Evolutionary conservation across 2,797 vertebrate genomes (phyloP), one percentile per base, ranked within the genome.

Genomic region (Tapera naevia): DNA sequence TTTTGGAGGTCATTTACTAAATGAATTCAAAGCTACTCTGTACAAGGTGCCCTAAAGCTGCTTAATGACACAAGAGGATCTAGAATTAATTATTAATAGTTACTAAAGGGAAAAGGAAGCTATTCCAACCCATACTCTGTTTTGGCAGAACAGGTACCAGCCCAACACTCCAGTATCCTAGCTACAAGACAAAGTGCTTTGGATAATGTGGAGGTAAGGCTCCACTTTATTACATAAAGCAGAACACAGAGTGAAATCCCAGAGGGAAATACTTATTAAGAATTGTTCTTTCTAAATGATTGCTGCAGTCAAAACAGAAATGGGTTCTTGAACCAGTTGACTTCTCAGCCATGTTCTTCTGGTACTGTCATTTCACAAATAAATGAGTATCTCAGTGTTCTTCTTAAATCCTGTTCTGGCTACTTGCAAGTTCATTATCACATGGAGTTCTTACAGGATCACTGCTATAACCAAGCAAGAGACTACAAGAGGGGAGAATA

Each of bases 81-180:
- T 84, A 76, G 60, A 90, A 94, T 96, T 90, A 95, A 95, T 95
- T 91, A 94, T 96, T 96, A 89, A 86, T 81, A 87, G 87, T 71
- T 80, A 78, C 65, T 94, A 92, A 91, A 95, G 86, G 76, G 57
- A 88, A 95, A 93, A 50, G 71, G 79, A 95, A 94, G 88, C 67
- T 80, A 82, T 89, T 96, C 80, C 90, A 93, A 90, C 84, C 74
- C 58, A 91, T 69, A 72, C n/a, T 76, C 80, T 90, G 78, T 57
- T 94, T 85, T 67, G 76, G 82, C 5, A 74, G 91, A 89, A 11
- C 46, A 93, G 83, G 88, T 91, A 78, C 48, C 75, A 86, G 89
- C 70, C 85, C 79, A 51, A 24, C 0, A 3, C 56, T 61, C 69
- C 41, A 53, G n/a, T 21, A 62, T 28, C 74, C 74, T 33, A 43